Evolutionary conservation across 2,113 vertebrate species (phyloP), one percentile per base, ranked within the genome.

Genomic region (Pimephales promelas): DNA sequence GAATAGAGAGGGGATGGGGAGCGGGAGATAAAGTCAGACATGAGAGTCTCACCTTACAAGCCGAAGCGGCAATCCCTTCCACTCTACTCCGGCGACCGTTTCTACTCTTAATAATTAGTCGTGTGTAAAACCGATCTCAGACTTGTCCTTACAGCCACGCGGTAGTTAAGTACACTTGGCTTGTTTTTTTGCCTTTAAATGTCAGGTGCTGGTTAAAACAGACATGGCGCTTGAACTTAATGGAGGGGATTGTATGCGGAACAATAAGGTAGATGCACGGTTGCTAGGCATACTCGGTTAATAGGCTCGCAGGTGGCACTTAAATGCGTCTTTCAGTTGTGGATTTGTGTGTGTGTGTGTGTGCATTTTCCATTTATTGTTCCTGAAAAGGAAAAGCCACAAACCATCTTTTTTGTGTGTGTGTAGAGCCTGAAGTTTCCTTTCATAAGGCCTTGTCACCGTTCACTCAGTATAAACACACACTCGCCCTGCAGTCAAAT

Each of bases 41-140:
- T 79, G 75, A 81, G 81, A 59, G 84, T 57, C 80, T 85, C 74
- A 84, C 76, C 82, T 87, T 81, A 81, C 82, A 82, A 75, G 83
- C 79, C 57, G 7, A 13, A 66, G 31, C 45, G 74, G 5, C 18
- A 72, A 49, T 61, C 61, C 57, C 52, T 49, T 3, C 5, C 10
- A 62, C 16, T 28, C 18, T 49, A 61, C 26, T 62, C 61, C 8
- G 11, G 18, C 16, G 20, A 13, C 4, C 1, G 0, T 4, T 45
- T 79, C 52, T 47, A 36, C 36, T 45, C 10, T 59, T 59, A 31
- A 84, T 70, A 57, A 59, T 68, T 59, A 71, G 75, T 45, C 3
- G 7, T 2, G 6, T 40, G 22, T 66, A 40, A 68, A 68, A 43
- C 71, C n/a, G 56, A 47, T 73, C 40, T 72, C 66, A 47, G 34